Percentiles rank a stretch among this genome's conserved stretches.
These are phyloP conservation scores for human (Homo sapiens) DNA, from an alignment of 2,113 vertebrate species.

Conservation along the genomic window GRCh38 chr11:79149501-79150000, in stretches of 20 bases:
- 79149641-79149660: constrained; percentile 9
- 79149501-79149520: not conserved
- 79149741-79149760: not conserved
- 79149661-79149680: not conserved
- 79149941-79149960: not conserved
- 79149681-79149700: not conserved
- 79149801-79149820: not conserved
- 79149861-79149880: not conserved
- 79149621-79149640: not conserved
- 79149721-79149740: not conserved
- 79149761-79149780: not conserved
- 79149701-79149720: not conserved
- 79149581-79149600: constrained; percentile 24
- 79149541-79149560: not conserved
- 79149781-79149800: not conserved
- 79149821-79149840: not conserved
- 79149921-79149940: not conserved
- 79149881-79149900: not conserved
- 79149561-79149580: not conserved
- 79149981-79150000: not conserved
- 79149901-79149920: not conserved
- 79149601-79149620: not conserved
- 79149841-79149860: not conserved
- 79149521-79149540: constrained; percentile 10
- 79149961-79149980: not conserved